Evolutionary conservation across 2,888 invertebrate genomes (phyloP), one percentile per base, ranked within the genome.

Genomic region (Habrosyne pyritoides): DNA sequence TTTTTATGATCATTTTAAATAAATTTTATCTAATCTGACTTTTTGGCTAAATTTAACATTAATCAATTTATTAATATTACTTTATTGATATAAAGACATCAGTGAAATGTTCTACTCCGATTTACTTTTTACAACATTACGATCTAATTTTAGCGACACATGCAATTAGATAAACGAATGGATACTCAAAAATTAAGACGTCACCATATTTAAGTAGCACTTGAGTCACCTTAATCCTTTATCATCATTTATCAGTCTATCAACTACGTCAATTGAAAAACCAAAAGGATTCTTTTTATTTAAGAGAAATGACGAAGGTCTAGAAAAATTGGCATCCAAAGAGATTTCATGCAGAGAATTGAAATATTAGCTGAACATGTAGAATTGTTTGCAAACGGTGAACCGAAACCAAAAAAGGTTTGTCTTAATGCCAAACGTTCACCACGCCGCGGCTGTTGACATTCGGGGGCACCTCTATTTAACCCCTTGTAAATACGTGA

Each of bases 401-500:
- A 42, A 42, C 18, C 42, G 42, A 42, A 42, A 42, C 18, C 42
- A 42, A 42, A 42, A 42, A 42, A 42, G 42, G 18, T 42, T 42
- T 42, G 42, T 42, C 18, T 18, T 42, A 42, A 42, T 42, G 42
- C 42, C 42, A 42, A 42, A 42, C 42, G 42, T 42, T 42, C 42
- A 42, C 18, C 36, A 14, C 36, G 8, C 2, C 18, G 14, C 42
- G 42, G 14, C 18, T 18, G 18, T 42, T 42, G 42, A 42, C 42
- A 42, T 18, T 42, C 42, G n/a, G 42, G 42, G 42, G 42, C 42
- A 42, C 42, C 42, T 42, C 18, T 42, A 42, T 42, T 18, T 42
- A 42, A 42, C 42, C 42, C 42, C 42, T 42, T 42, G 42, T 42
- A 42, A 42, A 42, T 42, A 42, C 14, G 8, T 42, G 42, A 42